Percentiles rank a stretch among this genome's conserved stretches.
phyloP scores from a whole-genome alignment of 2,797 vertebrate species.

The Xyrichtys novacula region DNA sequence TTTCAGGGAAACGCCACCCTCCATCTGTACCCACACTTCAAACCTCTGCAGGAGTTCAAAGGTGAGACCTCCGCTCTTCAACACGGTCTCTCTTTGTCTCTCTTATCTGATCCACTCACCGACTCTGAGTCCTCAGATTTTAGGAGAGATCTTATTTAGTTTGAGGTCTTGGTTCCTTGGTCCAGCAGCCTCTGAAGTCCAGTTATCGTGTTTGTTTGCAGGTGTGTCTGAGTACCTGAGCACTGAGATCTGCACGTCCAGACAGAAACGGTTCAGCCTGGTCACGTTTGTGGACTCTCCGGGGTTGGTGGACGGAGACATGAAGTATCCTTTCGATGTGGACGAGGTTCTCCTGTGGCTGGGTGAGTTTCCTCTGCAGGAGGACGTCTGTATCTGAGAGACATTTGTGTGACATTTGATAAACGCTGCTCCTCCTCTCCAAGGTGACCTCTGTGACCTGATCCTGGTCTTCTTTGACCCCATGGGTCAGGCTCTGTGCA shows the following conservation, averaged over 20 bases:
- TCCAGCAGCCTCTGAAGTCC: background rate
- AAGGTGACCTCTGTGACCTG: slow-evolving; percentile 90
- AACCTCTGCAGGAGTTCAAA: slow-evolving; percentile 88
- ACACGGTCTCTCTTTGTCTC: slow-evolving; percentile 8
- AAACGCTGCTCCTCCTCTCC: slow-evolving; percentile 1
- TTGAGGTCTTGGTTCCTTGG: no score
- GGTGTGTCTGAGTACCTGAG: slow-evolving; percentile 88
- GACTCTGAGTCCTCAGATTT: background rate
- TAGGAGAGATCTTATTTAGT: no score
- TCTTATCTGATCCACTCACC: no score
- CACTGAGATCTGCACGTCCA: slow-evolving; percentile 90
- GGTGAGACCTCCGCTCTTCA: slow-evolving; percentile 72
- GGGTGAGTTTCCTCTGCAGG: slow-evolving; percentile 78
- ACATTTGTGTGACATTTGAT: no score
- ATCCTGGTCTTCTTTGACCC: slow-evolving; percentile 92
- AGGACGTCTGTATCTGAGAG: no score
- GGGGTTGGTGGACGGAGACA: slow-evolving; percentile 90
- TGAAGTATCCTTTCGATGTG: slow-evolving; percentile 93
- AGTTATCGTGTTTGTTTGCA: slow-evolving; percentile 43
- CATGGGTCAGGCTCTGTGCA: slow-evolving; percentile 92
- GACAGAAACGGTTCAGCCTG: slow-evolving; percentile 90
- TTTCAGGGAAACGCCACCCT: slow-evolving; percentile 89
- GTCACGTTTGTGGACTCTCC: slow-evolving; percentile 90
- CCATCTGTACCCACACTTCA: slow-evolving; percentile 92
- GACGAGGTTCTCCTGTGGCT: slow-evolving; percentile 88